Conservation (phyloP, 2,113 vertebrate species). For the Semnopithecus entellus region DNA sequence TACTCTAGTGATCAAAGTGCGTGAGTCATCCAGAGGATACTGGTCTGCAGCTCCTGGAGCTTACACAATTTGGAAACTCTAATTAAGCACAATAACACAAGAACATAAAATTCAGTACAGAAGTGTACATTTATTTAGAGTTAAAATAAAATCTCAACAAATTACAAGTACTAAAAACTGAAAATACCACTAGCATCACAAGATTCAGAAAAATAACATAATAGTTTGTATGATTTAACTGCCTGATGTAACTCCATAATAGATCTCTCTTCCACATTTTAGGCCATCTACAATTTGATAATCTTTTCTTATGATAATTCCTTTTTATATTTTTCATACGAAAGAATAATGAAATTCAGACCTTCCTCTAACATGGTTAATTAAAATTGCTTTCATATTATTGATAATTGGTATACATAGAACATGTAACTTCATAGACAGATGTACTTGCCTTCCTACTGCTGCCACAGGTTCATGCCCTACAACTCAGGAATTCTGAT, state of each 20-base stretch:
- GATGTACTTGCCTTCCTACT: neutral
- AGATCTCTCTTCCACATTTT: neutral
- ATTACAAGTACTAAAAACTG: neutral
- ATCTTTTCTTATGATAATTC: neutral
- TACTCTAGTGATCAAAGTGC: neutral
- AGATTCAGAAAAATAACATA: neutral
- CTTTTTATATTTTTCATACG: neutral
- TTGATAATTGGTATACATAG: neutral
- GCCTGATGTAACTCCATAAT: neutral
- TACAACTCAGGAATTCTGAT: neutral
- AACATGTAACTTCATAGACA: neutral
- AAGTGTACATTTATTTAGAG: neutral
- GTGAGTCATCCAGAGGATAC: neutral
- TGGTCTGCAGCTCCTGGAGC: neutral
- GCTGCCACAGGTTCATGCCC: neutral
- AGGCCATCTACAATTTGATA: neutral
- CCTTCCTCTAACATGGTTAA: neutral
- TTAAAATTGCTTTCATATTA: neutral
- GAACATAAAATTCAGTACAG: neutral
- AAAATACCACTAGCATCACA: neutral
- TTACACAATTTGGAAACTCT: neutral
- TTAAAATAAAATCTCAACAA: neutral
- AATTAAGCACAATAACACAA: neutral
- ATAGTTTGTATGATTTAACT: neutral
- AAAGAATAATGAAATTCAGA: neutral